Evolutionary conservation across 1,140 invertebrate species (phyloP).

Genomic region (Rhizoglyphus robini): DNA sequence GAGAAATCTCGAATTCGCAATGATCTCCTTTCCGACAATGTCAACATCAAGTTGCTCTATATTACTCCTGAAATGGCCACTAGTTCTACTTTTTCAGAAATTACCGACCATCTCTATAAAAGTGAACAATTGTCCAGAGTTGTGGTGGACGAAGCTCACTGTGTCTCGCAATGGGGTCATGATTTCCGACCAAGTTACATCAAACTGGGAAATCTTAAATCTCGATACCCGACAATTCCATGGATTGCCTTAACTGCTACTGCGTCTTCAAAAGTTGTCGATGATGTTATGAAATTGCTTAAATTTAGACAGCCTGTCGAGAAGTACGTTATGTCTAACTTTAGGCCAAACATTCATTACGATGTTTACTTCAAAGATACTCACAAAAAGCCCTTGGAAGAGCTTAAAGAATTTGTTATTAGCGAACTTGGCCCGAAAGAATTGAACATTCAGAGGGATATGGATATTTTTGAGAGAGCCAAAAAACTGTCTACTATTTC

Average conservation of each 20-base stretch:
- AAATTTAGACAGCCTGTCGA: slow-evolving; percentile 40
- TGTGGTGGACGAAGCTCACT: slow-evolving; percentile 89
- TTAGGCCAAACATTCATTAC: slow-evolving; percentile 52
- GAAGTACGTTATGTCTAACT: slow-evolving; percentile 47
- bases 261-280: slow-evolving; percentile 44
- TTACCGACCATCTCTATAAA: slow-evolving; percentile 36
- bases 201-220: slow-evolving; percentile 58
- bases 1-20: slow-evolving; percentile 57
- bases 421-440: slow-evolving; percentile 13
- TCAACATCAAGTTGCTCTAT: slow-evolving; percentile 66
- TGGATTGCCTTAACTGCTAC: slow-evolving; percentile 92
- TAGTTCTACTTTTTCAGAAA: slow-evolving; percentile 21
- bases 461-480: slow-evolving; percentile 21
- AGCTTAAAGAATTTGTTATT: slow-evolving; percentile 54
- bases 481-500: not conserved
- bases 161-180: slow-evolving; percentile 95
- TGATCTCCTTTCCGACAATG: slow-evolving; percentile 53
- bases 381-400: slow-evolving; percentile 56
- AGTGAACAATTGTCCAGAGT: slow-evolving; percentile 44
- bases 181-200: slow-evolving; percentile 91
- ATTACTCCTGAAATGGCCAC: slow-evolving; percentile 76
- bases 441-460: slow-evolving; percentile 21
- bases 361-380: slow-evolving; percentile 60
- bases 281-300: slow-evolving; percentile 44
- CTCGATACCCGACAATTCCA: slow-evolving; percentile 52